A percentile compares a stretch with the other conserved stretches of the same genome.
phyloP scores from a whole-genome alignment of 2,113 vertebrate species.

The Struthidea cinerea region DNA sequence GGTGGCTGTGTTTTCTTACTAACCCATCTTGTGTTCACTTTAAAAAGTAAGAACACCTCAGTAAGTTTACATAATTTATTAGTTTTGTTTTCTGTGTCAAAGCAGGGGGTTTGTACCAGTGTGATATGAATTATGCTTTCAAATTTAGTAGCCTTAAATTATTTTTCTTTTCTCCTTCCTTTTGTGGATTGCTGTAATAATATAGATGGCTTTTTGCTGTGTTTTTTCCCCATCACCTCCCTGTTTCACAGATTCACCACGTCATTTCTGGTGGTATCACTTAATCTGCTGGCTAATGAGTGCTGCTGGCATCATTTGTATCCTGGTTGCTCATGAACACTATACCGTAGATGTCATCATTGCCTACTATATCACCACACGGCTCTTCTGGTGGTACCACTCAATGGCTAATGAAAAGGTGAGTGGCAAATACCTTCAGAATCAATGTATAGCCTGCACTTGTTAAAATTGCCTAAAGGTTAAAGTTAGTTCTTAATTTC shows the following conservation, averaged over 20 bases:
- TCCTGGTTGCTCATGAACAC: slow-evolving; percentile 94
- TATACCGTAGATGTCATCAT: slow-evolving; percentile 93
- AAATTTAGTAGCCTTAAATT: background rate
- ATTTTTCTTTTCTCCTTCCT: background rate
- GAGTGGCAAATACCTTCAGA: background rate
- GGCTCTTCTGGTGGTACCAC: slow-evolving; percentile 98
- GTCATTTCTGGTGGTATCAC: slow-evolving; percentile 97
- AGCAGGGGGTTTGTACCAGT: background rate
- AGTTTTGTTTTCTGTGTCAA: background rate
- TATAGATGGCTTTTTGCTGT: background rate
- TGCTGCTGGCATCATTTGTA: slow-evolving; percentile 88
- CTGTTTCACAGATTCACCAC: slow-evolving; percentile 83
- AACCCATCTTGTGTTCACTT: background rate
- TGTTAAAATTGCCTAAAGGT: background rate
- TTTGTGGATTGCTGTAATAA: background rate
- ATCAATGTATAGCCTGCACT: background rate
- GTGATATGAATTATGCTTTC: background rate
- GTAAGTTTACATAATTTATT: background rate
- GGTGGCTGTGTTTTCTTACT: background rate
- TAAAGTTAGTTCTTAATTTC: background rate
- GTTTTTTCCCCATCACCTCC: background rate
- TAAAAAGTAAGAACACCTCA: background rate
- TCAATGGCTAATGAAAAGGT: slow-evolving; percentile 97
- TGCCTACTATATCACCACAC: slow-evolving; percentile 93
- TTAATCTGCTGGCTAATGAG: slow-evolving; percentile 93